Percentiles rank a stretch among this genome's conserved stretches.
These are phyloP conservation scores for Scylla paramamosain DNA, from an alignment of 1,140 invertebrate genomes.

Conservation along the genomic window DNA sequence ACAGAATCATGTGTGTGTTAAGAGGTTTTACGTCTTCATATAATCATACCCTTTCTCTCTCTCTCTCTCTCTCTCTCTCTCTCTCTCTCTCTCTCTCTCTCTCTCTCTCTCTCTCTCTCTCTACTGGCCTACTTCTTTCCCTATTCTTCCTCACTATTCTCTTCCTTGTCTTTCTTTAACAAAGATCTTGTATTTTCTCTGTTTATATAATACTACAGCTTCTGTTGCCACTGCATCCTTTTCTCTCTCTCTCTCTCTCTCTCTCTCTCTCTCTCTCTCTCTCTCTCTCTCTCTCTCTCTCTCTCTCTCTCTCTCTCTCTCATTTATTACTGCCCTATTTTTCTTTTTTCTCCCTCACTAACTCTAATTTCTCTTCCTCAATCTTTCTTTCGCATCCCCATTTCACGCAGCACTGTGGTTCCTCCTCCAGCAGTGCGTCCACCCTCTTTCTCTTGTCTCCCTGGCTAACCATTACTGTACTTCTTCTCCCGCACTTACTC, in stretches of 20 bases:
- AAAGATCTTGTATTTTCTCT: background rate
- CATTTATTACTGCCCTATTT: background rate
- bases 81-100: background rate
- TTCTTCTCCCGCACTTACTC: background rate
- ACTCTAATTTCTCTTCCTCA: background rate
- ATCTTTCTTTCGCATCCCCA: background rate
- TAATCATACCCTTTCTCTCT: background rate
- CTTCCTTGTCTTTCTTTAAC: background rate
- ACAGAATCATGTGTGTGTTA: background rate
- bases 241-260: background rate
- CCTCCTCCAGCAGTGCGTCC: too few species aligned
- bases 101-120: constrained; percentile 35
- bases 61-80: background rate
- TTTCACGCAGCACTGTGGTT: too few species aligned
- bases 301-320: background rate
- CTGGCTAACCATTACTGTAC: background rate
- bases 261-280: background rate
- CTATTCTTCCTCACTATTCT: background rate
- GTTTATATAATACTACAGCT: too few species aligned
- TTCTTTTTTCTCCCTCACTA: background rate
- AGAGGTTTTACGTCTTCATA: background rate
- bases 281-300: background rate
- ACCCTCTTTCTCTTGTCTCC: too few species aligned
- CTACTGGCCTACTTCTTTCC: background rate
- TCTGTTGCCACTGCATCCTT: background rate